Evolutionary conservation across 2,113 vertebrate genomes (phyloP).

Genomic region (Pollimyrus isidori): DNA sequence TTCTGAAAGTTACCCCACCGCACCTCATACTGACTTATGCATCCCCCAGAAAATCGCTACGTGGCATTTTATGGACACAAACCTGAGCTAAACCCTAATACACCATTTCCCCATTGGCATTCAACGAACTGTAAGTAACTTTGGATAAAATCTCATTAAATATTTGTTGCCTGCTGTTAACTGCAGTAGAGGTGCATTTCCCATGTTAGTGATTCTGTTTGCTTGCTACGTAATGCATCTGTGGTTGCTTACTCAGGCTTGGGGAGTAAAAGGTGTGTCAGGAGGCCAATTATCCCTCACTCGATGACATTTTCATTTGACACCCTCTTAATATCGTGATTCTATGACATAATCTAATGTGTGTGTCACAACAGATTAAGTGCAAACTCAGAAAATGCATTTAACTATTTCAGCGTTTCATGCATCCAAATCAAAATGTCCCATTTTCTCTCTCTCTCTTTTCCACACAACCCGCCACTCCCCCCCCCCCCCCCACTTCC

Average conservation of each 20-base stretch:
- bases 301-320: not conserved
- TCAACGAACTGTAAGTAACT: not conserved
- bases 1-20: not conserved
- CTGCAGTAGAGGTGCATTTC: not conserved
- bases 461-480: not conserved
- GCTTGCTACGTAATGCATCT: not conserved
- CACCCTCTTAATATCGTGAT: not conserved
- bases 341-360: conserved; percentile 4
- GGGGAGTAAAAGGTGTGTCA: not conserved
- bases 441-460: conserved; percentile 1
- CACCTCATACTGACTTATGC: not conserved
- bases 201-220: not conserved
- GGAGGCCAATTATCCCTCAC: not conserved
- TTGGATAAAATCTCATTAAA: not conserved
- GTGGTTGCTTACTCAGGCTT: not conserved
- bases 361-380: conserved; percentile 7
- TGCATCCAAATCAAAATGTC: not conserved
- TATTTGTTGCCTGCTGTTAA: not conserved
- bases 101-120: not conserved
- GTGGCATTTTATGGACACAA: not conserved
- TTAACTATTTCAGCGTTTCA: not conserved
- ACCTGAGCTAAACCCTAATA: not conserved
- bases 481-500: not conserved
- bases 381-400: not conserved
- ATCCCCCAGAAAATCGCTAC: not conserved